Base-by-base conservation (phyloP, 1,140 invertebrate species). In the Latrodectus geometricus region DNA sequence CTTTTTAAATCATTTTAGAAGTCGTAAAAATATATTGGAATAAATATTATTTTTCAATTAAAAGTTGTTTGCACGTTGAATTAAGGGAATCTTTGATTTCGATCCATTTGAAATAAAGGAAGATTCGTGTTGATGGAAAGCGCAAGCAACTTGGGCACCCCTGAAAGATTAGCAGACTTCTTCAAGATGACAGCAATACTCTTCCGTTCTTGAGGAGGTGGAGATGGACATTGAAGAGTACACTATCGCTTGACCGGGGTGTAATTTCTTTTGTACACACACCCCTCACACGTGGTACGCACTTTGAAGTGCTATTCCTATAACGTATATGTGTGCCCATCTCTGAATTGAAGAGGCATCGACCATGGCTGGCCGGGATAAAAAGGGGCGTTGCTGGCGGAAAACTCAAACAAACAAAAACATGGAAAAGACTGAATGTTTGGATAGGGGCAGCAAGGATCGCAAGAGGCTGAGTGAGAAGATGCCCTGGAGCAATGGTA, bases 331-430 rank as follows among this genome's bases (percentile, higher is more conserved):
- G 52, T 76, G 17, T 61, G 50, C 17, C 74, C 74, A 76, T 15
- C 21, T 14, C 74, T 23, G 35, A 20, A 52, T 8, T 11, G 12
- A 23, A n/a, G 0, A 9, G 48, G 21, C 7, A 70, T 48, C 35
- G 72, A 49, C 68, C 35, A 23, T 12, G 72, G 9, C 8, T 23
- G 50, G 8, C n/a, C 17, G 35, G 52, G 54, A 52, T 54, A 56
- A 76, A 56, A 76, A 76, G 66, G 49, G 66, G 23, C 17, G 68
- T 20, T 50, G 11, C 52, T 23, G 15, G 35, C 76, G 3, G 68
- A 69, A 35, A 23, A n/a, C 68, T 35, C 78, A 69, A 69, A 80
- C 78, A 69, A 80, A 70, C 78, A 80, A 80, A 80, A 80, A 80
- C 78, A 80, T 35, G 68, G 2, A 52, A 69, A 61, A 54, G 76